A percentile compares a stretch with the other conserved stretches of the same genome.
phyloP scores from a whole-genome alignment of 2,113 vertebrate species.

The Pionites leucogaster region DNA sequence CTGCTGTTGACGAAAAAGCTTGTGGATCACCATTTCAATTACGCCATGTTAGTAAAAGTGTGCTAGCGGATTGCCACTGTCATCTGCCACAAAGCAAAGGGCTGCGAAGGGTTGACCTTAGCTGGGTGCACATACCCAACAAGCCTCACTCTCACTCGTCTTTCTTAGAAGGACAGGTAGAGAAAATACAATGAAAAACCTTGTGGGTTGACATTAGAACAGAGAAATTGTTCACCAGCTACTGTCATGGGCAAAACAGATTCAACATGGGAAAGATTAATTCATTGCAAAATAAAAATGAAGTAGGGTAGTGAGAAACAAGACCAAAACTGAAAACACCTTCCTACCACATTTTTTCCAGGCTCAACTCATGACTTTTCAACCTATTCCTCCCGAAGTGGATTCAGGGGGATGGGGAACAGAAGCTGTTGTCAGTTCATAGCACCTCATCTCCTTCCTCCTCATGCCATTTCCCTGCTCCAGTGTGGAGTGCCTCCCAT shows the following conservation, averaged over 20 bases:
- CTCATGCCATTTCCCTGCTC: background rate
- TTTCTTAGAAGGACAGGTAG: background rate
- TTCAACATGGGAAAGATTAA: background rate
- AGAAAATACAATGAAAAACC: background rate
- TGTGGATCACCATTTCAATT: background rate
- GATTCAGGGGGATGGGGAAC: background rate
- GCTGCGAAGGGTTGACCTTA: background rate
- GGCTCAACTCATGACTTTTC: background rate
- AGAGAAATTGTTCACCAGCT: background rate
- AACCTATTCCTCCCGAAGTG: background rate
- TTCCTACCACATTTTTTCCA: background rate
- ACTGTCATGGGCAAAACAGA: background rate
- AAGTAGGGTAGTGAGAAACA: background rate
- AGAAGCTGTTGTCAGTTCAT: background rate
- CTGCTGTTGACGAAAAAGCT: background rate
- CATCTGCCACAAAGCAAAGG: background rate
- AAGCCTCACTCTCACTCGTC: background rate
- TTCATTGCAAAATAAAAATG: background rate
- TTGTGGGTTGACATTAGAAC: background rate
- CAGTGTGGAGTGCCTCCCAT: fast-evolving
- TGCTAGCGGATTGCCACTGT: background rate
- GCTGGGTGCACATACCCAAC: background rate
- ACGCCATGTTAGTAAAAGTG: background rate
- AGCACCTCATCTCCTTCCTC: background rate
- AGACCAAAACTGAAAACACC: background rate